A percentile compares a stretch with the other conserved stretches of the same genome.
These are phyloP conservation scores for Papilio machaon DNA, from an alignment of 1,140 invertebrate genomes.

Conservation along the genomic window DNA sequence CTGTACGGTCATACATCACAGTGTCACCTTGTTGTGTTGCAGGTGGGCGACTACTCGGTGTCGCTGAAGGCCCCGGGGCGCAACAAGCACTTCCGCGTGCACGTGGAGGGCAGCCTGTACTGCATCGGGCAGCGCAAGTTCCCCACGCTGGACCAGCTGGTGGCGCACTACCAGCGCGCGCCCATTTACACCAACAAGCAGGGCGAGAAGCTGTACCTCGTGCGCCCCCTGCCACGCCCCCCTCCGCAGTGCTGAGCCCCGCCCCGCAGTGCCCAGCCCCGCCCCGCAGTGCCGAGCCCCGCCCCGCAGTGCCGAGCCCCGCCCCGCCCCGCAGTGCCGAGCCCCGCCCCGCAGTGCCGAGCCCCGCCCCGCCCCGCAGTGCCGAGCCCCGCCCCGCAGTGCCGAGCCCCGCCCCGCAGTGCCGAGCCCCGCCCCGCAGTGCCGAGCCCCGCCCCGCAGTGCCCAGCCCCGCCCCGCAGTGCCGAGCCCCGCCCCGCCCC, in stretches of 20 bases:
- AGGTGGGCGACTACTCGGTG: slow-evolving; percentile 99
- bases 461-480: slow-evolving; percentile 38
- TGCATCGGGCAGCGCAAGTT: slow-evolving; percentile 99
- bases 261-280: slow-evolving; percentile 38
- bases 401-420: slow-evolving; percentile 90
- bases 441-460: slow-evolving; percentile 54
- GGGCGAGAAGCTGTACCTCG: slow-evolving; percentile 96
- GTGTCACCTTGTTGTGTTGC: slow-evolving; percentile 46
- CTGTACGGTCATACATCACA: background rate
- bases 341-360: too few relatives aligned
- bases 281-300: slow-evolving; percentile 21
- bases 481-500: slow-evolving; percentile 28
- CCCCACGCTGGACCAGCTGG: slow-evolving; percentile 96
- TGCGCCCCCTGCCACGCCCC: slow-evolving; percentile 91
- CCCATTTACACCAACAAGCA: slow-evolving; percentile 99
- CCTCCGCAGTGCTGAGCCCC: slow-evolving; percentile 64
- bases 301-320: background rate
- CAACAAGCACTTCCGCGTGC: slow-evolving; percentile 99
- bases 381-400: slow-evolving; percentile 22
- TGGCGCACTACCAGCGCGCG: slow-evolving; percentile 98
- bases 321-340: too few relatives aligned
- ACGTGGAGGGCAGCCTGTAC: slow-evolving; percentile 96
- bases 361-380: too few relatives aligned
- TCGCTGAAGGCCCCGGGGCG: slow-evolving; percentile 98
- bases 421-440: slow-evolving; percentile 84